Conservation (phyloP, 2,797 vertebrate genomes). For the Gymnocypris eckloni region DNA sequence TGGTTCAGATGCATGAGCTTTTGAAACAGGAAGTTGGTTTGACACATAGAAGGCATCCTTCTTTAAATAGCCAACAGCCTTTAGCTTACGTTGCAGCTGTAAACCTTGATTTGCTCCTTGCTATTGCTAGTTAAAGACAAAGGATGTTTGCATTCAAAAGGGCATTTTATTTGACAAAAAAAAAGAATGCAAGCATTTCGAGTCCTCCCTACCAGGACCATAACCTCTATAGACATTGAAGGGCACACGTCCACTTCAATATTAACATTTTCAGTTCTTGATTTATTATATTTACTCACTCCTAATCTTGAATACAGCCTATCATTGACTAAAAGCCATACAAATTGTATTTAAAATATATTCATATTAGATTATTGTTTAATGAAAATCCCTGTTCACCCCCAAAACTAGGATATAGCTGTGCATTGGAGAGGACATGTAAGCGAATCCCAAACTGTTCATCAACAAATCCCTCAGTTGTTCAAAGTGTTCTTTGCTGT, state of each 20-base stretch:
- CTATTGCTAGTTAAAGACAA: not conserved
- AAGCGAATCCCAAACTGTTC: slow-evolving; percentile 24
- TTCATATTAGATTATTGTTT: slow-evolving; percentile 21
- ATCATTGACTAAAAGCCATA: not conserved
- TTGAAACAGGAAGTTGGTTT: not conserved
- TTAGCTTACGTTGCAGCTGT: not conserved
- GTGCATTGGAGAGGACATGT: not conserved
- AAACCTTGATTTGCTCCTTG: not conserved
- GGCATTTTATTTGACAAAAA: not conserved
- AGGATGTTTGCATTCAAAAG: not conserved
- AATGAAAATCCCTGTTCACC: slow-evolving; percentile 16
- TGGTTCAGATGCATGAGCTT: not conserved
- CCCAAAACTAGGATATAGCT: not conserved
- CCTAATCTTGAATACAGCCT: not conserved
- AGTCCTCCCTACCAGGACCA: not conserved
- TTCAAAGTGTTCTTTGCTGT: slow-evolving; percentile 31
- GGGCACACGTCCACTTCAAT: not conserved
- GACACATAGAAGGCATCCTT: not conserved
- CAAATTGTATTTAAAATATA: not conserved
- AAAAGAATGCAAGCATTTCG: not conserved
- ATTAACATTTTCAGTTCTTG: not conserved
- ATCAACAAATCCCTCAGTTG: slow-evolving; percentile 35
- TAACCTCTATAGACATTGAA: not conserved
- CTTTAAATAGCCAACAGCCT: not conserved
- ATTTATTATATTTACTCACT: not conserved